Conservation (phyloP, 2,797 vertebrate species). For the Protonibea diacanthus region DNA sequence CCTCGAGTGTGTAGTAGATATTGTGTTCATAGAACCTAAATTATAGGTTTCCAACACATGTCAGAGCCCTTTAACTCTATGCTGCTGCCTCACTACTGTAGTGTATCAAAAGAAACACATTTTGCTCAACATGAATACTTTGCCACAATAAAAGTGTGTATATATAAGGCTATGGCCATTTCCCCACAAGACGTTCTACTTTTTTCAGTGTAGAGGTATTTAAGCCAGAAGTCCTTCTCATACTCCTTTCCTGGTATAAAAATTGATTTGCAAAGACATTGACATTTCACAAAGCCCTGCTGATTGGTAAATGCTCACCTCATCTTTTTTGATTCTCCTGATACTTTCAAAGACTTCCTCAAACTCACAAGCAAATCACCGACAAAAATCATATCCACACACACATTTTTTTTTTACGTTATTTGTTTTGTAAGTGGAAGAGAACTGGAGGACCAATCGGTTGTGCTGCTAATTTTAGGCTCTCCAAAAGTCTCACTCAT, state of each 20-base stretch:
- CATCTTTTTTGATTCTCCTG: constrained; percentile 3
- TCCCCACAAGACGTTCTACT: constrained; percentile 10
- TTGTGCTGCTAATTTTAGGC: constrained; percentile 44
- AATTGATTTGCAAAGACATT: constrained; percentile 20
- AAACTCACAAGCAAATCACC: neutral
- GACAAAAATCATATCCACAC: neutral
- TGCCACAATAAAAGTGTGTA: neutral
- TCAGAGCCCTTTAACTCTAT: neutral
- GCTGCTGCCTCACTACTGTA: neutral
- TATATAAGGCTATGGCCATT: constrained; percentile 1
- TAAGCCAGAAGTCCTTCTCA: constrained; percentile 12
- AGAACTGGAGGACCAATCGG: constrained; percentile 10
- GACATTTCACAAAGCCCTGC: constrained; percentile 15
- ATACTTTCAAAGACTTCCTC: constrained; percentile 4
- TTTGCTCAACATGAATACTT: neutral
- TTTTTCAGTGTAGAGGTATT: neutral
- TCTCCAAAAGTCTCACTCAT: constrained; percentile 22
- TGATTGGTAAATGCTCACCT: neutral
- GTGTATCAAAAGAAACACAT: neutral
- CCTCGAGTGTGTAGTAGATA: neutral
- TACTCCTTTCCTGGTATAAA: constrained; percentile 35
- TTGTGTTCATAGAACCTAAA: neutral
- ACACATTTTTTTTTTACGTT: neutral
- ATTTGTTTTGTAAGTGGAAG: constrained; percentile 11
- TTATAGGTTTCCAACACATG: neutral